Evolutionary conservation across 2,113 vertebrate genomes (phyloP).

Genomic region (Chaenogobius annularis): DNA sequence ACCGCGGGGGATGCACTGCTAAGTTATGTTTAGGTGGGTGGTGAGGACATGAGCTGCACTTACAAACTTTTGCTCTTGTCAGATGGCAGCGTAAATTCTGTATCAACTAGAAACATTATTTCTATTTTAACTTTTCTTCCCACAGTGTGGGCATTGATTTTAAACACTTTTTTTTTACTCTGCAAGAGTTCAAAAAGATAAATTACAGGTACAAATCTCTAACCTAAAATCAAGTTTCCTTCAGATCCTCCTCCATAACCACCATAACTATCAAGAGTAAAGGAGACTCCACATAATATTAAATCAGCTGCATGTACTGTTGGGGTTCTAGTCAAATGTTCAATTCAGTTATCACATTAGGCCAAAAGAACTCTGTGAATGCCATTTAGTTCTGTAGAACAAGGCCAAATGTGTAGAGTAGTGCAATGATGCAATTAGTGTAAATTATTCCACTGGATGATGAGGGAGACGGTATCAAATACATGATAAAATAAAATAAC

Average conservation of each 20-base stretch:
- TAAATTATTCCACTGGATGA: not conserved
- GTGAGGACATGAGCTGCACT: conserved; percentile 40
- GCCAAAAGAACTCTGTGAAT: not conserved
- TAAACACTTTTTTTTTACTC: conserved; percentile 18
- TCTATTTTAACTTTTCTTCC: conserved; percentile 2
- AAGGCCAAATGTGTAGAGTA: accelerated
- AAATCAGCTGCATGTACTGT: not conserved
- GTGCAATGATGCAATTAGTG: not conserved
- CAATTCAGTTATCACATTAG: not conserved
- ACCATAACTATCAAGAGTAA: conserved; percentile 5
- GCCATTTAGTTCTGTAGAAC: not conserved
- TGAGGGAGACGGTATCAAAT: not conserved
- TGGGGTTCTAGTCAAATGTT: not conserved
- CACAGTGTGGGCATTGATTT: conserved; percentile 1
- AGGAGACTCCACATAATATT: not conserved
- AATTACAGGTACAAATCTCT: not conserved
- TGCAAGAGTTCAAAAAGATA: not conserved
- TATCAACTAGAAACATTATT: conserved; percentile 10
- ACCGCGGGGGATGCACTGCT: conserved; percentile 26
- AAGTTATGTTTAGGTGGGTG: conserved; percentile 55
- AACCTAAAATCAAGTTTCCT: not conserved
- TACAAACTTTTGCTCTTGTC: conserved; percentile 20
- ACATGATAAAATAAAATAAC: not conserved
- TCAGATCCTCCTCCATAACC: not conserved
- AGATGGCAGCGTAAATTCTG: conserved; percentile 10